Evolutionary conservation across 2,113 vertebrate genomes (phyloP).

Genomic region (Aix galericulata): DNA sequence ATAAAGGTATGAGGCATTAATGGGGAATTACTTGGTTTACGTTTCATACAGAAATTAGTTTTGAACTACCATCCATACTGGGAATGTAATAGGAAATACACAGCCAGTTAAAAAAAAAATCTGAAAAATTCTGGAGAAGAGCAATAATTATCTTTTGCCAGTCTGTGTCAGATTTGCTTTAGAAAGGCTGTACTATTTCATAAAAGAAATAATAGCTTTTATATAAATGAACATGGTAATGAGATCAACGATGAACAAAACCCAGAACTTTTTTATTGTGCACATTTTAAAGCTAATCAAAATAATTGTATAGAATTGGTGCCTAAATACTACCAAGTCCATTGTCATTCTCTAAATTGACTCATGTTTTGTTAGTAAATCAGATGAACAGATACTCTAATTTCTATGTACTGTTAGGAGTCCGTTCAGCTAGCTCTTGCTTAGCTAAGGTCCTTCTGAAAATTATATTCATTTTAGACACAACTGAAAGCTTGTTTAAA

Average conservation of each 20-base stretch:
- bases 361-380: neutral
- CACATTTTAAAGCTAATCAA: neutral
- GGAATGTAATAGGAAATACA: neutral
- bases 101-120: neutral
- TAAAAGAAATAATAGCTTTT: neutral
- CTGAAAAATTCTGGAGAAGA: neutral
- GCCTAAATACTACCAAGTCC: neutral
- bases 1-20: neutral
- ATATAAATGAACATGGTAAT: neutral
- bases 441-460: constrained; percentile 7
- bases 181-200: neutral
- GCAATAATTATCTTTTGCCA: neutral
- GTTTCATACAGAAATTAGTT: neutral
- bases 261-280: neutral
- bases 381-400: neutral
- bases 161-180: neutral
- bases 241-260: neutral
- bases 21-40: constrained; percentile 17
- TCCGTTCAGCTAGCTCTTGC: neutral
- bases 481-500: neutral
- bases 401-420: neutral
- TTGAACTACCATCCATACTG: neutral
- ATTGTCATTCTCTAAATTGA: neutral
- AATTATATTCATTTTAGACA: neutral
- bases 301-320: neutral